Evolutionary conservation across 2,888 invertebrate species (phyloP).

Genomic region (Conus canariensis): DNA sequence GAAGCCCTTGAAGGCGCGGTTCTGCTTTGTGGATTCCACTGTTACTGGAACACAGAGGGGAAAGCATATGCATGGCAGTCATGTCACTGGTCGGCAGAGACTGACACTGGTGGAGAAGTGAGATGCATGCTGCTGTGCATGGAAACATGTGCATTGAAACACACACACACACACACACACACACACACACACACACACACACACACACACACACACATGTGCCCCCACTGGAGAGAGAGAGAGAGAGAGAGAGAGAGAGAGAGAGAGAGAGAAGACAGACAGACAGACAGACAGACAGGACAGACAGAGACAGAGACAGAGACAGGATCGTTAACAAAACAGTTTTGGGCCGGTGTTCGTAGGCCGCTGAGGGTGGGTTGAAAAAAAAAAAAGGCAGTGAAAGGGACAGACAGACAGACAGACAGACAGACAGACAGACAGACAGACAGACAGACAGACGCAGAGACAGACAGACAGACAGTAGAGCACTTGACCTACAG

Average conservation of each 20-base stretch:
- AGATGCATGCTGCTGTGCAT: background rate
- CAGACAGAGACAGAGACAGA: no score
- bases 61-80: background rate
- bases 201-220: background rate
- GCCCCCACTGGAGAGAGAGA: no score
- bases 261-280: no score
- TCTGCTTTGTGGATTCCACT: background rate
- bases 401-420: background rate
- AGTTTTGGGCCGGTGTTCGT: no score
- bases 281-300: no score
- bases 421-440: no score
- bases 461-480: no score
- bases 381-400: background rate
- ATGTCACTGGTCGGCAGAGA: background rate
- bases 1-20: slow-evolving; percentile 23
- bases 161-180: background rate
- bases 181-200: no score
- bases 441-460: no score
- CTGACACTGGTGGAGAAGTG: background rate
- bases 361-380: no score
- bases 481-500: slow-evolving; percentile 13
- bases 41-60: background rate
- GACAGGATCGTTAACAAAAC: no score
- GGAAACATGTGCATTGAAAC: background rate
- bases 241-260: no score